Conservation (phyloP, 2,888 invertebrate genomes). For the Lepidochrysops patricia region DNA sequence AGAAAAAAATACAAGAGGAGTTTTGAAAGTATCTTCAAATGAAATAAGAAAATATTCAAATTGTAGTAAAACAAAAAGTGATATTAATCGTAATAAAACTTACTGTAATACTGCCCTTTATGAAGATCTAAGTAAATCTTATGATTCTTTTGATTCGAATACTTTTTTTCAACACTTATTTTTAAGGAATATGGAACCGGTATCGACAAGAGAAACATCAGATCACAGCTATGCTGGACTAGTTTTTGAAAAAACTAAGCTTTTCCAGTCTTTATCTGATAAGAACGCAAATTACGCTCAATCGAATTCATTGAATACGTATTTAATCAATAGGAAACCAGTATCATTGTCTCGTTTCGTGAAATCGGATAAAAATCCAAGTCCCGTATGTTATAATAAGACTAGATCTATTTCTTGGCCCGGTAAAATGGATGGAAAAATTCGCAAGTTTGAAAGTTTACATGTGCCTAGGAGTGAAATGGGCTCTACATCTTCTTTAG, state of each 20-base stretch:
- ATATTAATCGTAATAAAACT: neutral
- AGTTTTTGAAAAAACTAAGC: conserved; percentile 80
- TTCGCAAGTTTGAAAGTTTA: conserved; percentile 65
- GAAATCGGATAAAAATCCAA: conserved; percentile 75
- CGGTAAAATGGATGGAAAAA: conserved; percentile 69
- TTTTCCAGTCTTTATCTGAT: conserved; percentile 75
- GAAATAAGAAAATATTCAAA: neutral
- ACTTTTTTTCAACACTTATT: conserved; percentile 83
- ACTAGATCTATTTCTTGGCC: conserved; percentile 77
- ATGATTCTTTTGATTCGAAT: conserved; percentile 75
- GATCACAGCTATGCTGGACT: conserved; percentile 63
- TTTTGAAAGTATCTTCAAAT: neutral
- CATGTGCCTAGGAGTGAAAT: conserved; percentile 53
- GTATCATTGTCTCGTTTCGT: conserved; percentile 83
- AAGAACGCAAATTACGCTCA: conserved; percentile 25
- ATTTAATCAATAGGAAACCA: conserved; percentile 79
- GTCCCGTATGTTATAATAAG: conserved; percentile 66
- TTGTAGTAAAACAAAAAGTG: neutral
- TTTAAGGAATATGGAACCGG: conserved; percentile 59
- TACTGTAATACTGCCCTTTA: neutral
- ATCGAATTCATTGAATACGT: conserved; percentile 78
- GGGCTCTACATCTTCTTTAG: conserved; percentile 62
- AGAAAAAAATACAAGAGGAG: neutral
- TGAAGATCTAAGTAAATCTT: conserved; percentile 69
- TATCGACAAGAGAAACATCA: conserved; percentile 35